phyloP scores from a whole-genome alignment of 2,113 vertebrate genomes.

The Thomomys bottae region DNA sequence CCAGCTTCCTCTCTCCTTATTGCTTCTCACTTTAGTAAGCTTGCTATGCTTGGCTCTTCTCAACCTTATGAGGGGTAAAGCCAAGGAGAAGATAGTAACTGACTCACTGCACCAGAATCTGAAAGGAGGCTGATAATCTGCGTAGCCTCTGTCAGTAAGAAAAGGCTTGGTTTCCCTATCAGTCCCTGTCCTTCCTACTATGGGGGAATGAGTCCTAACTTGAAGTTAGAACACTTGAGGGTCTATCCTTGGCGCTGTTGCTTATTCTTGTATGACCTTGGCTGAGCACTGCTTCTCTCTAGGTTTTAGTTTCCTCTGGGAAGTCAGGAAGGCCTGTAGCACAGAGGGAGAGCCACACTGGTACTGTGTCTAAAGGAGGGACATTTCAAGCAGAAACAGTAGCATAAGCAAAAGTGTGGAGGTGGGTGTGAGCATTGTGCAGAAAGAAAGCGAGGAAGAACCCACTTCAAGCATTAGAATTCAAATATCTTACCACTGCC shows the following conservation, averaged over 20 bases:
- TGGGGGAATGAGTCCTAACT: constrained; percentile 45
- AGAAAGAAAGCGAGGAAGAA: constrained; percentile 43
- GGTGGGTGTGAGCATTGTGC: not conserved
- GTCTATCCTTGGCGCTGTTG: constrained; percentile 68
- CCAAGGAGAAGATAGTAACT: constrained; percentile 67
- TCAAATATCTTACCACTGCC: not conserved
- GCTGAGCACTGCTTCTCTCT: constrained; percentile 37
- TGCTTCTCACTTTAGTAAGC: constrained; percentile 47
- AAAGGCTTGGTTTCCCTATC: constrained; percentile 49
- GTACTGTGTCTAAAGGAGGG: not conserved
- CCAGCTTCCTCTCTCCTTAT: constrained; percentile 58
- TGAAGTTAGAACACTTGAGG: constrained; percentile 62
- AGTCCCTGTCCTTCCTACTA: constrained; percentile 36
- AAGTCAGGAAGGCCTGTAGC: constrained; percentile 21
- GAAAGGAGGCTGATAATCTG: constrained; percentile 51
- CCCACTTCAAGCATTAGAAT: constrained; percentile 38
- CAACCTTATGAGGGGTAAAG: constrained; percentile 31
- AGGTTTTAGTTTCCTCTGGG: constrained; percentile 55
- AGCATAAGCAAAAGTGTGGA: not conserved
- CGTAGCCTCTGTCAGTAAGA: constrained; percentile 31
- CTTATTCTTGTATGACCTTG: constrained; percentile 70
- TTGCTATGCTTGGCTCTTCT: constrained; percentile 52
- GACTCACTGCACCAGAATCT: constrained; percentile 55
- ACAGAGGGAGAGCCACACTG: not conserved
- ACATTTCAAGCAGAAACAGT: constrained; percentile 24